Base-by-base conservation (phyloP, 2,113 vertebrate genomes). In the Eublepharis macularius region DNA sequence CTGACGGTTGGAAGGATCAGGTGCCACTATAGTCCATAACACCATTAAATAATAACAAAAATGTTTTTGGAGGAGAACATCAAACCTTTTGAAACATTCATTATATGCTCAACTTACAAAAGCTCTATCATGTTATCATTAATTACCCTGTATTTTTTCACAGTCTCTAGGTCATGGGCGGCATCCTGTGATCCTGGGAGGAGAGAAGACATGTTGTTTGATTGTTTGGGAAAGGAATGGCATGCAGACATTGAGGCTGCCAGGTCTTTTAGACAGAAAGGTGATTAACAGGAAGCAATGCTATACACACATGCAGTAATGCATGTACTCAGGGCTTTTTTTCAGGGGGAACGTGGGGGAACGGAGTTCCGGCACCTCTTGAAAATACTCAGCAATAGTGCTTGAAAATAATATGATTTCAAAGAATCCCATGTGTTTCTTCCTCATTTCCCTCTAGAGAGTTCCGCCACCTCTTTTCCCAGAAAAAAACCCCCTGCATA, bases 131-230 rank as follows among this genome's bases (percentile, higher is more conserved):
- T 0, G 1, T 2, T 66, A 9, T 0, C 3, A 7, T 17, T 47
- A 2, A 76, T 94, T 96, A 99, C 98, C 98, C 98, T 97, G 65
- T 97, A 87, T 88, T 97, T 98, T 81, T 94, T 98, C 93, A 99
- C 88, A 9, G 96, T 97, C 80, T 96, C 95, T 92, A 98, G 95
- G 93, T 99, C 98, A 88, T 99, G 98, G 70, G 98, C 98, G 43
- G 96, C 97, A 93, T 99, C 98, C 94, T 99, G 98, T 76, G 98
- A 99, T 68, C 97, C 98, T 99, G 83, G 2, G 63, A 93, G 85
- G 92, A 92, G 57, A 90, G 9, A 3, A 1, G 8, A 4, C n/a
- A 10, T 13, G 41, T 73, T 5, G 63, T 29, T 68, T 13, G 34
- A 6, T 5, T 3, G 13, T 12, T 0, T 45, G 19, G 39, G 13